These are phyloP conservation scores for Pygathrix nemaeus DNA, from an alignment of 2,113 vertebrate genomes.

Conservation along the genomic window DNA sequence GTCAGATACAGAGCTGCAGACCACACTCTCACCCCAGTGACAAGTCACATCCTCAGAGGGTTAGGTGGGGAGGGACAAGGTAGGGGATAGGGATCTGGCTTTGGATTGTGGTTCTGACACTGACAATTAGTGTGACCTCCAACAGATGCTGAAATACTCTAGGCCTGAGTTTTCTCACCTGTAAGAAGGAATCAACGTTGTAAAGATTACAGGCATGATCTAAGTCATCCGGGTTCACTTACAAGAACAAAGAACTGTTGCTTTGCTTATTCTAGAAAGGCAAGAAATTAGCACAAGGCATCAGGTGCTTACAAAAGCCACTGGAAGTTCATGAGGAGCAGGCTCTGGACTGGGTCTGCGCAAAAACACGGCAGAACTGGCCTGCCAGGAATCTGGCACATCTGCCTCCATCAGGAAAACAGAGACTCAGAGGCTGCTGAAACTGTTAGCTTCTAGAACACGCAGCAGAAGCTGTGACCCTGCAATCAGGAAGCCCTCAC, in stretches of 20 bases:
- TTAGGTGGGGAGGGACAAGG: background rate
- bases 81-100: background rate
- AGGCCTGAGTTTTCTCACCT: background rate
- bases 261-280: background rate
- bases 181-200: background rate
- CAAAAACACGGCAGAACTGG: background rate
- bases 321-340: background rate
- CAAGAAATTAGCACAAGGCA: background rate
- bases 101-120: background rate
- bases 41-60: conserved; percentile 56
- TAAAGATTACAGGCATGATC: background rate
- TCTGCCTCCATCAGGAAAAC: too few species aligned
- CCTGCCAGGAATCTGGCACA: background rate
- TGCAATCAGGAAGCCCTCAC: background rate
- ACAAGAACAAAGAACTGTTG: background rate
- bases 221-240: background rate
- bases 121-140: background rate
- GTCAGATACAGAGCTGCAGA: conserved; percentile 77
- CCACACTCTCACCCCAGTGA: conserved; percentile 33
- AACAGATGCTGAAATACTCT: fast-evolving
- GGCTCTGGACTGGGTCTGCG: background rate
- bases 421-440: background rate
- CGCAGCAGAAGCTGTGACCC: fast-evolving
- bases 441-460: background rate
- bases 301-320: background rate